Percentiles rank a stretch among this genome's conserved stretches.
Conservation (phyloP, 1,140 invertebrate species). For the Calliopsis andreniformis region DNA sequence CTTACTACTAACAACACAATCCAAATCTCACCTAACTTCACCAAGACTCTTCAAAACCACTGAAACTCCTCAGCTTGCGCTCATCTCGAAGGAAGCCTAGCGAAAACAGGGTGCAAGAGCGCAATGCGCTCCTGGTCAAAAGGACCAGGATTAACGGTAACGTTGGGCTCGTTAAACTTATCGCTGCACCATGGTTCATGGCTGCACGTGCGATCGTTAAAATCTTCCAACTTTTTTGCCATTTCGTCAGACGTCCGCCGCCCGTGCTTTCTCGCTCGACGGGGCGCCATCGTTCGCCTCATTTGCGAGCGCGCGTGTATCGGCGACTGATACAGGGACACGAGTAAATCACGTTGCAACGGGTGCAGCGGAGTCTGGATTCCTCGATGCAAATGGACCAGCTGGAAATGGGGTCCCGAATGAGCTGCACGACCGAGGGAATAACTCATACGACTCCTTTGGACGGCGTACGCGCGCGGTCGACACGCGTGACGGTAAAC, state of each 20-base stretch:
- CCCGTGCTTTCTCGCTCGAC: slow-evolving; percentile 37
- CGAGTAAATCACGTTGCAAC: slow-evolving; percentile 42
- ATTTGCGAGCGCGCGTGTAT: slow-evolving; percentile 33
- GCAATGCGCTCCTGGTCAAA: not conserved
- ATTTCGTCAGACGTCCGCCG: slow-evolving; percentile 31
- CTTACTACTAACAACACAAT: too few relatives aligned
- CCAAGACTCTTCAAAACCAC: too few relatives aligned
- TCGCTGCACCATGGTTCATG: slow-evolving; percentile 4
- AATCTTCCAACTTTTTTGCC: slow-evolving; percentile 50
- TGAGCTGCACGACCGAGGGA: not conserved
- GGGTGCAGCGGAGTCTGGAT: slow-evolving; percentile 19
- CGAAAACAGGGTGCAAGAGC: not conserved
- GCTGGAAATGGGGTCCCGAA: slow-evolving; percentile 9
- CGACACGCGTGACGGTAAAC: not conserved
- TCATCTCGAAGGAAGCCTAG: not conserved
- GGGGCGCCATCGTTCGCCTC: slow-evolving; percentile 44
- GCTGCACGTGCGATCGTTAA: slow-evolving; percentile 49
- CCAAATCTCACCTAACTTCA: too few relatives aligned
- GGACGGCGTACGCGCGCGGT: not conserved
- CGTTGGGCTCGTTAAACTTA: slow-evolving; percentile 40
- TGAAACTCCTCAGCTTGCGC: too few relatives aligned
- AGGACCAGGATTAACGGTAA: slow-evolving; percentile 40
- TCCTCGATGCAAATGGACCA: slow-evolving; percentile 34
- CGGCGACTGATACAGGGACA: slow-evolving; percentile 44
- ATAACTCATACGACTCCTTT: slow-evolving; percentile 18